These are phyloP conservation scores for Coronaproctus castanopsis DNA, from an alignment of 2,888 invertebrate species.

Conservation along the genomic window DNA sequence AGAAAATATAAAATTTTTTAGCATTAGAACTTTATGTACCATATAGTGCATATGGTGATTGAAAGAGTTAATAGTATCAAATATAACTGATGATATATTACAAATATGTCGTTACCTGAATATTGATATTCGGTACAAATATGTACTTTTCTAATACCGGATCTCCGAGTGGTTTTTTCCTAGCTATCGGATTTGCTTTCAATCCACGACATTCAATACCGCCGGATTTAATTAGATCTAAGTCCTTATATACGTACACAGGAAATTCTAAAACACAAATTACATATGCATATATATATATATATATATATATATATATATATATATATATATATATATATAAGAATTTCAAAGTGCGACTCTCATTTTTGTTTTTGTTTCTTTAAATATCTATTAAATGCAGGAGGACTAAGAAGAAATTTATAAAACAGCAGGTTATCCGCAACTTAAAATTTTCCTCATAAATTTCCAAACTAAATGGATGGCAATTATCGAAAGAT, in stretches of 20 bases:
- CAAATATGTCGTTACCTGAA: constrained; percentile 13
- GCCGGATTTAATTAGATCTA: constrained; percentile 38
- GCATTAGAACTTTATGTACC: too few relatives aligned
- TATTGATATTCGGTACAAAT: constrained; percentile 40
- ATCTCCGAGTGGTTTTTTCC: constrained; percentile 42
- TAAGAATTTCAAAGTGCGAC: not conserved
- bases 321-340: not conserved
- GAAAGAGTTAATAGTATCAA: too few relatives aligned
- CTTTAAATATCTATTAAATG: not conserved
- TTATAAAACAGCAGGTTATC: too few relatives aligned
- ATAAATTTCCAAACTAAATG: too few relatives aligned
- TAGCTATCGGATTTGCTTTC: constrained; percentile 51
- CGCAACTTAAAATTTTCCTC: too few relatives aligned
- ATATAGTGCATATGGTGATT: too few relatives aligned
- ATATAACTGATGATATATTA: too few relatives aligned
- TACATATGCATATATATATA: constrained; percentile 1
- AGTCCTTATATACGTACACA: constrained; percentile 26
- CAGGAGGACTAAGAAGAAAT: too few relatives aligned
- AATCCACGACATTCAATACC: constrained; percentile 59
- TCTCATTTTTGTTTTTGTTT: not conserved
- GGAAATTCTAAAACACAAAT: constrained; percentile 25
- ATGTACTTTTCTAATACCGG: constrained; percentile 56
- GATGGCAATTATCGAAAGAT: too few relatives aligned
- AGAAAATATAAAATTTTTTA: too few relatives aligned
- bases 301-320: not conserved